phyloP scores from a whole-genome alignment of 2,797 vertebrate species.

The Coluber constrictor region DNA sequence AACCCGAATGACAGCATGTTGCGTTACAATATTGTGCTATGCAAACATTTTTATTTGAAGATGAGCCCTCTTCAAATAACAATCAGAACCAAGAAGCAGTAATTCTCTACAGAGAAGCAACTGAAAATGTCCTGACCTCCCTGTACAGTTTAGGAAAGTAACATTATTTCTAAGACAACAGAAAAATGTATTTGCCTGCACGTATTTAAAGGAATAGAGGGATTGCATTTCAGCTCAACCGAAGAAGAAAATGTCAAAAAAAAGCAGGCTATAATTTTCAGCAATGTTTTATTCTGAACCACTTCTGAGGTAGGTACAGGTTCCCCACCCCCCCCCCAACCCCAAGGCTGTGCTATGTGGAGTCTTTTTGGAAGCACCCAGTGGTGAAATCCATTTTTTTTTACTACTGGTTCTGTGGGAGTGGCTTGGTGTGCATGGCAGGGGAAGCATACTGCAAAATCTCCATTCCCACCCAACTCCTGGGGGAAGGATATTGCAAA shows the following conservation, averaged over 20 bases:
- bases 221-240: neutral
- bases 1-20: neutral
- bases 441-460: too few species aligned
- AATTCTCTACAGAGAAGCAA: neutral
- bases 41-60: neutral
- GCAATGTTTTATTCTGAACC: neutral
- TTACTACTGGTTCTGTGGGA: too few species aligned
- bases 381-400: too few species aligned
- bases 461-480: too few species aligned
- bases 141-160: neutral
- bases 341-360: neutral
- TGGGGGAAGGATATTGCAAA: too few species aligned
- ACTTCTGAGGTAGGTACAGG: neutral
- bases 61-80: neutral
- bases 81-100: neutral
- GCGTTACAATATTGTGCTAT: neutral
- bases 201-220: neutral
- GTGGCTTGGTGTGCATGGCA: too few species aligned
- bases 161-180: neutral
- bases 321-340: rapidly evolving
- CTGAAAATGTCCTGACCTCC: neutral
- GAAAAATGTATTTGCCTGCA: neutral
- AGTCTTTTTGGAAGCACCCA: neutral
- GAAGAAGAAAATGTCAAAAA: neutral
- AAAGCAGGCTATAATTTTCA: neutral